Evolutionary conservation across 2,797 vertebrate species (phyloP).

Genomic region (Euphonia xanthogaster): DNA sequence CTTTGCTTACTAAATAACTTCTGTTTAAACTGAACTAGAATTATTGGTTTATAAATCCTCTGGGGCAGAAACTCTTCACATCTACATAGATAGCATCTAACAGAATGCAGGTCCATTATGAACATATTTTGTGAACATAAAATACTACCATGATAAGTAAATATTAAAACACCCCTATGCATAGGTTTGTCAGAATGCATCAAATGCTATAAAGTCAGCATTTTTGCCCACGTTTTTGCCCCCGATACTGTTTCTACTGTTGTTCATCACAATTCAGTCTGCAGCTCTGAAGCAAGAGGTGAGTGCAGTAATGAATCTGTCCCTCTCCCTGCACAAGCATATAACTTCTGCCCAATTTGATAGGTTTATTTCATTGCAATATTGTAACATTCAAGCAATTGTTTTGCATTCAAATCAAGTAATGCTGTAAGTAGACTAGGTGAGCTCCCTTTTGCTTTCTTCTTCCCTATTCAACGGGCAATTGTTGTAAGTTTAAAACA

Average conservation of each 20-base stretch:
- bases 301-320: too few species aligned
- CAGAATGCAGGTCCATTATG: neutral
- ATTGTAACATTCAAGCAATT: neutral
- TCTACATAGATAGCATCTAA: neutral
- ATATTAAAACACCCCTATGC: neutral
- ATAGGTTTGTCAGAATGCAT: neutral
- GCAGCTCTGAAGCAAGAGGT: neutral
- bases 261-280: neutral
- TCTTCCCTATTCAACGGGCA: neutral
- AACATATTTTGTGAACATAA: neutral
- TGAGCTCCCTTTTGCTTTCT: neutral
- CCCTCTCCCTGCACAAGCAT: neutral
- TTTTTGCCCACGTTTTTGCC: neutral
- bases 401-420: neutral
- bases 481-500: neutral
- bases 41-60: neutral
- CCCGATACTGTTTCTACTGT: neutral
- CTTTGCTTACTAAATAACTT: neutral
- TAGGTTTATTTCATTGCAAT: neutral
- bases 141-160: neutral
- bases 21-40: neutral
- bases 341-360: neutral
- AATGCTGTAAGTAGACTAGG: neutral
- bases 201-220: neutral
- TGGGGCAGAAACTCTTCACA: neutral